Evolutionary conservation across 2,888 invertebrate species (phyloP).

Genomic region (Octonoba sinensis): DNA sequence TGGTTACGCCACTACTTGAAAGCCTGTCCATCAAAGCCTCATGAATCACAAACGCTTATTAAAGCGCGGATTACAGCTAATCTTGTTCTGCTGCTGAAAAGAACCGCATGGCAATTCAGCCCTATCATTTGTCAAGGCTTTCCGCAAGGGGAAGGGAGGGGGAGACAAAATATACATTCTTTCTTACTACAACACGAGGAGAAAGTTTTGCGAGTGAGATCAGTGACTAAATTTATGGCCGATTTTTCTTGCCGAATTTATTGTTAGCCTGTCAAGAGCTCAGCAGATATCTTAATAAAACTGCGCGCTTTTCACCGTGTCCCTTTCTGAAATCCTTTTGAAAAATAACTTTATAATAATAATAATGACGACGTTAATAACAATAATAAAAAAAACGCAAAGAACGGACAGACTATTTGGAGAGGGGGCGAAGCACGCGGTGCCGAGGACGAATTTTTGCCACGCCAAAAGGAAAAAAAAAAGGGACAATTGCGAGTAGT

Average conservation of each 20-base stretch:
- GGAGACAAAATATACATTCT: no score
- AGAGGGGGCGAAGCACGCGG: conserved; percentile 11
- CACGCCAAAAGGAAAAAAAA: conserved; percentile 4
- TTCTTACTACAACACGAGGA: background rate
- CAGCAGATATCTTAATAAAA: conserved; percentile 52
- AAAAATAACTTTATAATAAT: conserved; percentile 56
- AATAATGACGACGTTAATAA: conserved; percentile 27
- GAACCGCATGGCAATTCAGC: conserved; percentile 32
- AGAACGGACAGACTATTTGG: conserved; percentile 34
- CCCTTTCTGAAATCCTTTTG: conserved; percentile 12
- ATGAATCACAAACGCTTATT: conserved; percentile 21
- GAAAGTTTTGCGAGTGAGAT: conserved; percentile 25
- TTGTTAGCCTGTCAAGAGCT: conserved; percentile 39
- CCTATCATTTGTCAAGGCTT: conserved; percentile 53
- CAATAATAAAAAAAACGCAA: conserved; percentile 21
- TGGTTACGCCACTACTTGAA: background rate
- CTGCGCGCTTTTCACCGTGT: conserved; percentile 11
- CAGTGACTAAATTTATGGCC: conserved; percentile 20
- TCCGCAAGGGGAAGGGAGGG: background rate
- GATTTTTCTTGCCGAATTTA: conserved; percentile 20
- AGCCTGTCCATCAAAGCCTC: conserved; percentile 4
- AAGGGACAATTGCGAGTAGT: conserved; percentile 50
- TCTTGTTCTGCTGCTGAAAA: conserved; percentile 9
- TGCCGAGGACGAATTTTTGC: conserved; percentile 8
- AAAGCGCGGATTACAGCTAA: conserved; percentile 19